Evolutionary conservation across 2,888 invertebrate species (phyloP).

Genomic region (Escarpia spicata): DNA sequence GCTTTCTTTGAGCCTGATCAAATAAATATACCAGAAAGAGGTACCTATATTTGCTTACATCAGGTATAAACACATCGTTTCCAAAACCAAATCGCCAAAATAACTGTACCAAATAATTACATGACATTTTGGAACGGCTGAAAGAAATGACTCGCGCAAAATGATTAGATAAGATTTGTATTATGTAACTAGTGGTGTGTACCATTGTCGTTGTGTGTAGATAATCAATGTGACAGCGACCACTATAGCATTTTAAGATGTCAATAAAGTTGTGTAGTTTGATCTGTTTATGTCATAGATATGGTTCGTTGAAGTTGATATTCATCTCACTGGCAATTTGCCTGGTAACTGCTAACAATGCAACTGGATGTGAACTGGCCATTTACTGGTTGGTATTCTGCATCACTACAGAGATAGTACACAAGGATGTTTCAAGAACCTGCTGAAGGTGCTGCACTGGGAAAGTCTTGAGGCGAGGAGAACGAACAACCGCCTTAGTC

Average conservation of each 20-base stretch:
- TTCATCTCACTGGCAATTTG: not conserved
- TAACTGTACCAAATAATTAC: not conserved
- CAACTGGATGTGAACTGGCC: not conserved
- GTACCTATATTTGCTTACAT: not conserved
- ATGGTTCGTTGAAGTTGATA: not conserved
- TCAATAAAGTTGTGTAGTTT: constrained; percentile 9
- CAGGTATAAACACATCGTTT: not conserved
- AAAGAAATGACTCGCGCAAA: not conserved
- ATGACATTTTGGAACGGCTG: not conserved
- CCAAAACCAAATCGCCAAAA: not conserved
- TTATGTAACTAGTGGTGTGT: not conserved
- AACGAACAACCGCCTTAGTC: no score
- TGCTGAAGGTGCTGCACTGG: no score
- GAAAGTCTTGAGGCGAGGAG: no score
- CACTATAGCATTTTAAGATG: not conserved
- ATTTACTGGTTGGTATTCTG: not conserved
- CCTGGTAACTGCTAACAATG: not conserved
- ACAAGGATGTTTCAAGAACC: no score
- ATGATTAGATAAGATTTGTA: not conserved
- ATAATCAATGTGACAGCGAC: not conserved
- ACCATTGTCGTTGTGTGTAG: not conserved
- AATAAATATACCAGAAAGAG: not conserved
- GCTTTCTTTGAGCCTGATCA: not conserved
- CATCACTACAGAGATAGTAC: no score
- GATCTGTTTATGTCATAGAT: not conserved